Percentiles rank a stretch among this genome's conserved stretches.
These are phyloP conservation scores for Leptinotarsa texana DNA, from an alignment of 1,140 invertebrate genomes.

Conservation along the genomic window DNA sequence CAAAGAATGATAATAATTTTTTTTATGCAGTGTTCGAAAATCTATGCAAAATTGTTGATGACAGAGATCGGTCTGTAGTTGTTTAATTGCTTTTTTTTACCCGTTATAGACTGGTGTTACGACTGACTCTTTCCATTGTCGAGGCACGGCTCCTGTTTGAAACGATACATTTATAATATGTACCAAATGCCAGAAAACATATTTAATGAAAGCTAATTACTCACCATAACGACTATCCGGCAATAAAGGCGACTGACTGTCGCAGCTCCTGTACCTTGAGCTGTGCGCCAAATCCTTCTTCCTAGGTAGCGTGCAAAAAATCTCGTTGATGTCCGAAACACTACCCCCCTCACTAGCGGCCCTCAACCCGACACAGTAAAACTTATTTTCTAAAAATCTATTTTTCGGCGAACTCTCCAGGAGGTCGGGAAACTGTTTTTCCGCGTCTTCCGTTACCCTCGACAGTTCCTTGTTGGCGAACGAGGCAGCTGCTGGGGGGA, in stretches of 20 bases:
- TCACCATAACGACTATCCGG: slow-evolving; percentile 57
- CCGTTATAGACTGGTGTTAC: no score
- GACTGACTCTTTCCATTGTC: no score
- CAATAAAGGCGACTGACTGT: slow-evolving; percentile 71
- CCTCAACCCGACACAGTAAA: neutral
- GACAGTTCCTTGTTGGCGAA: slow-evolving; percentile 55
- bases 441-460: slow-evolving; percentile 60
- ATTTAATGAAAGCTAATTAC: neutral
- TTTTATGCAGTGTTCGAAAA: no score
- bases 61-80: no score
- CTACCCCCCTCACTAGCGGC: slow-evolving; percentile 48
- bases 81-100: no score
- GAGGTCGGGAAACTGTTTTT: slow-evolving; percentile 69
- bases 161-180: no score
- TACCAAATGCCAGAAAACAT: no score
- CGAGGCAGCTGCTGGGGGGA: slow-evolving; percentile 45
- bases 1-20: no score
- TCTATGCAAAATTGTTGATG: no score
- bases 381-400: slow-evolving; percentile 36
- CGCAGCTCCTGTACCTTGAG: slow-evolving; percentile 61
- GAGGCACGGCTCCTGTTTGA: no score
- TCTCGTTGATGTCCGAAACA: slow-evolving; percentile 53
- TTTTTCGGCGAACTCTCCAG: slow-evolving; percentile 63
- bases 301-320: slow-evolving; percentile 67
- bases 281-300: slow-evolving; percentile 54